Conservation (phyloP, 2,113 vertebrate genomes). For the Pygoscelis antarcticus region DNA sequence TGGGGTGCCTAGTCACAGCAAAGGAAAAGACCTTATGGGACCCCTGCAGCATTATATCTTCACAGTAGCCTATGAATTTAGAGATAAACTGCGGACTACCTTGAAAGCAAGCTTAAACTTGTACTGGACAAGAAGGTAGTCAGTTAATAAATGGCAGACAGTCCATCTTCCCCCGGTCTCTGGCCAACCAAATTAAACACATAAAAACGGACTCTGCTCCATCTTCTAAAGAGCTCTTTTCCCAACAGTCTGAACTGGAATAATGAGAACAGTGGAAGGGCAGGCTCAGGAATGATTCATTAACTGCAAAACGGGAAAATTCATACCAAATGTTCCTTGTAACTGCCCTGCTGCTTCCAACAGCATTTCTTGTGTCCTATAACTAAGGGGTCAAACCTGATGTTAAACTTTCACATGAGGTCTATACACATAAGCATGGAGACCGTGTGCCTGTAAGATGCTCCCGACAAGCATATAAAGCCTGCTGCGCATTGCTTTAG, state of each 20-base stretch:
- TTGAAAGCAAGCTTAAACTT: neutral
- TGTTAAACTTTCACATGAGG: constrained; percentile 6
- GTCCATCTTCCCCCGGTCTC: neutral
- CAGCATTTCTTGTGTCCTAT: constrained; percentile 1
- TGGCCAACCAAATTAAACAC: neutral
- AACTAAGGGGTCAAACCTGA: constrained; percentile 14
- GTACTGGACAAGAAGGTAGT: neutral
- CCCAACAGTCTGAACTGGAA: constrained; percentile 8
- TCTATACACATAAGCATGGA: neutral
- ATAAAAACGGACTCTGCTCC: neutral
- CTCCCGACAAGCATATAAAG: neutral
- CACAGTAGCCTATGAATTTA: neutral
- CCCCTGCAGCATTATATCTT: neutral
- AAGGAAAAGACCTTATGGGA: neutral
- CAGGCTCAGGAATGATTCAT: constrained; percentile 57
- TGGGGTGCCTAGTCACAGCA: neutral
- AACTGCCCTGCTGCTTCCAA: constrained; percentile 33
- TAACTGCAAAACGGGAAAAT: constrained; percentile 58
- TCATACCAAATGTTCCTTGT: constrained; percentile 58
- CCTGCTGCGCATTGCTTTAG: neutral
- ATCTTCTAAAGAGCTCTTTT: neutral
- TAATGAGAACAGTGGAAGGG: constrained; percentile 51
- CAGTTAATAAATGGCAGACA: neutral
- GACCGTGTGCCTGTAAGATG: neutral
- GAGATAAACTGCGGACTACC: neutral